Conservation (phyloP, 2,113 vertebrate genomes). For the Hylia prasina region DNA sequence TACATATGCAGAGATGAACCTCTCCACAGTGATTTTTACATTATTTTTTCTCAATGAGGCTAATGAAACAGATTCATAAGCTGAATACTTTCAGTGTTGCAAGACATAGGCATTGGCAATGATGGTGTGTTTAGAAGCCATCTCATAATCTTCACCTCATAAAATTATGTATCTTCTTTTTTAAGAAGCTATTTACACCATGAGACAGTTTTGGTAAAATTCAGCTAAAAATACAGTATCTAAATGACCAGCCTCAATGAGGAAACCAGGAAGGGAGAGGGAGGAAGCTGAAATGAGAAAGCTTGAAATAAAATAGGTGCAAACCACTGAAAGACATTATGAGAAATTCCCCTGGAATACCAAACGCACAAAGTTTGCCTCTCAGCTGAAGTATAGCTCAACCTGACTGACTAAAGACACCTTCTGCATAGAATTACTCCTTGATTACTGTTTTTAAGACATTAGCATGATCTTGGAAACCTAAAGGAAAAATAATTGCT, state of each 20-base stretch:
- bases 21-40: not conserved
- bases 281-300: not conserved
- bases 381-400: not conserved
- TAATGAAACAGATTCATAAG: not conserved
- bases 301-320: not conserved
- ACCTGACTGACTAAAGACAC: not conserved
- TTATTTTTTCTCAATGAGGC: not conserved
- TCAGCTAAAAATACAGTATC: not conserved
- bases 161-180: not conserved
- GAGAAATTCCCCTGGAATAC: not conserved
- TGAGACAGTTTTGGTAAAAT: not conserved
- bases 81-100: not conserved
- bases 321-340: not conserved
- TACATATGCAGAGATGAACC: not conserved
- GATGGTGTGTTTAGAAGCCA: not conserved
- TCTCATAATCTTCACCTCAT: not conserved
- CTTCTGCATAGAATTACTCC: not conserved
- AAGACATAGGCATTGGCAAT: not conserved
- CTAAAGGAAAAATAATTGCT: not conserved
- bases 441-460: not conserved
- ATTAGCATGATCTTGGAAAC: not conserved
- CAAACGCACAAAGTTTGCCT: not conserved
- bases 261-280: not conserved
- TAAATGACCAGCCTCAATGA: not conserved
- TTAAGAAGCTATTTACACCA: not conserved